These are phyloP conservation scores for Saguinus imperator DNA, from an alignment of 2,113 vertebrate species.

Conservation along the genomic window DNA sequence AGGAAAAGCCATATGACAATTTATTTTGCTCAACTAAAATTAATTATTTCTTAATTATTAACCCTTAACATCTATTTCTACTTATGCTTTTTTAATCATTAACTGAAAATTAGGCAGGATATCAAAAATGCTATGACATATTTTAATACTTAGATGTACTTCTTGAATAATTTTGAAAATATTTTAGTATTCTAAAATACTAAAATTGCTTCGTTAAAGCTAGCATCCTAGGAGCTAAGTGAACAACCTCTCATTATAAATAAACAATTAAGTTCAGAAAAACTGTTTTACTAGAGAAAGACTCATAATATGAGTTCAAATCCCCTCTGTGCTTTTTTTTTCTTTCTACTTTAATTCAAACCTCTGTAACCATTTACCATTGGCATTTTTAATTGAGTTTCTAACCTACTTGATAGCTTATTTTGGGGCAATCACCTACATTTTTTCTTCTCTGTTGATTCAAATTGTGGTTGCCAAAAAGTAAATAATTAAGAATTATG, in stretches of 20 bases:
- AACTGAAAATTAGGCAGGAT: neutral
- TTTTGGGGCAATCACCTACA: neutral
- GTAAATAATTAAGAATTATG: neutral
- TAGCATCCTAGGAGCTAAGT: neutral
- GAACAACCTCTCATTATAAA: neutral
- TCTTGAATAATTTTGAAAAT: neutral
- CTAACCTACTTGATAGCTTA: neutral
- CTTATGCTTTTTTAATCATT: neutral
- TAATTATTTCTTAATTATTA: neutral
- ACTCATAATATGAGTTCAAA: neutral
- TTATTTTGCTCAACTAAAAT: slow-evolving; percentile 8
- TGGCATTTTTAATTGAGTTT: neutral
- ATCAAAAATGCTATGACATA: neutral
- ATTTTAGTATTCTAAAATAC: neutral
- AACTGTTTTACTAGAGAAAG: neutral
- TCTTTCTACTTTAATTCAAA: neutral
- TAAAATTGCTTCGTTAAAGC: neutral
- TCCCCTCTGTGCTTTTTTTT: neutral
- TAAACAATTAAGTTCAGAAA: neutral
- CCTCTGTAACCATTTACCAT: neutral
- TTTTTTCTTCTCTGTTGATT: neutral
- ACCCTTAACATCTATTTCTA: neutral
- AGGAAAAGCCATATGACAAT: neutral
- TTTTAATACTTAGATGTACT: neutral
- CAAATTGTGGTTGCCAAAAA: neutral